Evolutionary conservation across 2,113 vertebrate genomes (phyloP).

Genomic region (Cynopterus brachyotis): DNA sequence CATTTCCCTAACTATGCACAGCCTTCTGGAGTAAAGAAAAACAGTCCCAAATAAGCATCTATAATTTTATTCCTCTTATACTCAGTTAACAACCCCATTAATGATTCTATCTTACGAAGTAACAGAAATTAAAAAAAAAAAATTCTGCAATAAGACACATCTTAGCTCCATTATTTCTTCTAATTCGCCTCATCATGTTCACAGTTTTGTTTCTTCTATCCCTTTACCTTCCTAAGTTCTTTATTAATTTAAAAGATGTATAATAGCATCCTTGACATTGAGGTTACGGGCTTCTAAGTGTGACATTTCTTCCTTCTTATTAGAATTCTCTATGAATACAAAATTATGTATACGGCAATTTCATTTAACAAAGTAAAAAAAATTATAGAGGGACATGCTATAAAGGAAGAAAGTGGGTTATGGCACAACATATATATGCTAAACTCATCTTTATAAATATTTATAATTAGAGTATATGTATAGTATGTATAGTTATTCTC

Average conservation of each 20-base stretch:
- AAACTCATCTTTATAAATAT: background rate
- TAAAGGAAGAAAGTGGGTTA: background rate
- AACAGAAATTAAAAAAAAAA: background rate
- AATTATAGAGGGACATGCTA: background rate
- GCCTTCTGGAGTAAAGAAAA: background rate
- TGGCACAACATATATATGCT: background rate
- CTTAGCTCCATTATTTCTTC: background rate
- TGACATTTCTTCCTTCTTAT: background rate
- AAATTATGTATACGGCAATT: background rate
- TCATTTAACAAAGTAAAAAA: background rate
- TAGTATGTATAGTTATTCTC: background rate
- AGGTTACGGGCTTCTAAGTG: background rate
- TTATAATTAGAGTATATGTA: background rate
- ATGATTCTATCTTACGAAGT: background rate
- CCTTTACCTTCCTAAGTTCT: conserved; percentile 5
- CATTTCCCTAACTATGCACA: conserved; percentile 11
- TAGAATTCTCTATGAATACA: background rate
- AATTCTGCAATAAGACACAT: conserved; percentile 1
- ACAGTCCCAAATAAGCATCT: background rate
- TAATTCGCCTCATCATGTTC: background rate
- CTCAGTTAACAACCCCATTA: background rate
- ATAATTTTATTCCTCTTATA: background rate
- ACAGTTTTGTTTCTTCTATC: background rate
- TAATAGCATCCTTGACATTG: background rate
- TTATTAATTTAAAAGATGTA: conserved; percentile 14